These are phyloP conservation scores for Neotoxoptera formosana DNA, from an alignment of 1,140 invertebrate species.

Conservation along the genomic window DNA sequence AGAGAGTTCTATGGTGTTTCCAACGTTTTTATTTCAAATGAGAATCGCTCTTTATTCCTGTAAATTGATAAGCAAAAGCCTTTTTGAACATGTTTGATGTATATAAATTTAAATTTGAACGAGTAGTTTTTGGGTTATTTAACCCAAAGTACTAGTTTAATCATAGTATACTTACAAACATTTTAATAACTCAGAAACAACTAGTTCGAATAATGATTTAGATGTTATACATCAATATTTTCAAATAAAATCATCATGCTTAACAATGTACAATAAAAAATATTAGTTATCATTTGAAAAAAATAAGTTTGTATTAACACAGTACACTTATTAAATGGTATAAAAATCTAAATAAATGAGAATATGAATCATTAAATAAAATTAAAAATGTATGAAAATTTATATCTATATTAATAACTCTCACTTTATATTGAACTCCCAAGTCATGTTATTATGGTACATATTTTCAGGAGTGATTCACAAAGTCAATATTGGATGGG, in stretches of 20 bases:
- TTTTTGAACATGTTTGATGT: neutral
- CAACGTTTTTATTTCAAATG: neutral
- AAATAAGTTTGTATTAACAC: neutral
- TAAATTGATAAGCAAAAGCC: neutral
- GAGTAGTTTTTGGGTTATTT: neutral
- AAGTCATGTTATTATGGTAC: neutral
- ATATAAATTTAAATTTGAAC: neutral
- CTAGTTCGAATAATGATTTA: neutral
- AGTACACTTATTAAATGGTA: neutral
- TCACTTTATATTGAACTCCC: neutral
- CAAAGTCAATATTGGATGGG: conserved; percentile 96
- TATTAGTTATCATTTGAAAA: too few species aligned
- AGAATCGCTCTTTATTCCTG: neutral
- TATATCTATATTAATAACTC: neutral
- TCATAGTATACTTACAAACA: too few species aligned
- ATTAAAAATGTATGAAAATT: neutral
- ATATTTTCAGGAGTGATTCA: conserved; percentile 76
- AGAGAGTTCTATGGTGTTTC: neutral
- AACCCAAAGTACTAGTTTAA: neutral
- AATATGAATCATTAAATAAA: neutral
- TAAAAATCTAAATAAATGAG: neutral
- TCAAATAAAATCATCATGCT: too few species aligned
- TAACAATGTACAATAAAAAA: too few species aligned
- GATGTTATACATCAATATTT: too few species aligned
- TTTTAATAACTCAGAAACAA: neutral